phyloP scores from a whole-genome alignment of 2,888 invertebrate genomes.

The Nemoura dubitans region DNA sequence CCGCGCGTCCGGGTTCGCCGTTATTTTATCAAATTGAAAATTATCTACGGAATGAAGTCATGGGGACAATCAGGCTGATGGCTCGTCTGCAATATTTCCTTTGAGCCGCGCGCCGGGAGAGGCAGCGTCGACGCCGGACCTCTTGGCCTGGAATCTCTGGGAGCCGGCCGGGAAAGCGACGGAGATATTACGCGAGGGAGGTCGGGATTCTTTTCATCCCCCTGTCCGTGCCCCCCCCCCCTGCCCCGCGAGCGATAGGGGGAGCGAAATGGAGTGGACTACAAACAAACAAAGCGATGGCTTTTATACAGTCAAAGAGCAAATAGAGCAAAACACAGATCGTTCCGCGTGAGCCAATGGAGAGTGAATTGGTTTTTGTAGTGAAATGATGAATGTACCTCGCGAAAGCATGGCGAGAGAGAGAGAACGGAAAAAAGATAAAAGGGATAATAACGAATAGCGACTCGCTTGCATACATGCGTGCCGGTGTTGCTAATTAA shows the following conservation, averaged over 20 bases:
- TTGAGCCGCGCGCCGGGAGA: neutral
- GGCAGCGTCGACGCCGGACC: neutral
- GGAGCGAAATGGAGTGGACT: slow-evolving; percentile 46
- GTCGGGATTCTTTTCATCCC: slow-evolving; percentile 37
- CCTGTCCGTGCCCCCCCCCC: slow-evolving; percentile 16
- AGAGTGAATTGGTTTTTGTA: slow-evolving; percentile 46
- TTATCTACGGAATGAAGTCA: neutral
- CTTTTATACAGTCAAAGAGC: slow-evolving; percentile 23
- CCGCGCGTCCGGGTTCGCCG: neutral
- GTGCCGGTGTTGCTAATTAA: slow-evolving; percentile 20
- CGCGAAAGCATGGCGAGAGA: neutral
- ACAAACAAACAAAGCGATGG: slow-evolving; percentile 41
- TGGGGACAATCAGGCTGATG: neutral
- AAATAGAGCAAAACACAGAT: slow-evolving; percentile 32
- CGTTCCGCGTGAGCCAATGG: neutral
- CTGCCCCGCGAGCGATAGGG: slow-evolving; percentile 27
- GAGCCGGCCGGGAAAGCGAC: neutral
- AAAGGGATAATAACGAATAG: slow-evolving; percentile 22
- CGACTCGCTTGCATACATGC: neutral
- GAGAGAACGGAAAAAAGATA: neutral
- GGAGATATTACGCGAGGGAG: neutral
- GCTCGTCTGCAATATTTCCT: neutral
- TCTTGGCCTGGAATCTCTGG: neutral
- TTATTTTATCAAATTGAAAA: slow-evolving; percentile 20
- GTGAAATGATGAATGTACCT: slow-evolving; percentile 40